Evolutionary conservation across 1,140 invertebrate species (phyloP), one percentile per base, ranked within the genome.

Genomic region (Choristoneura fumiferana): DNA sequence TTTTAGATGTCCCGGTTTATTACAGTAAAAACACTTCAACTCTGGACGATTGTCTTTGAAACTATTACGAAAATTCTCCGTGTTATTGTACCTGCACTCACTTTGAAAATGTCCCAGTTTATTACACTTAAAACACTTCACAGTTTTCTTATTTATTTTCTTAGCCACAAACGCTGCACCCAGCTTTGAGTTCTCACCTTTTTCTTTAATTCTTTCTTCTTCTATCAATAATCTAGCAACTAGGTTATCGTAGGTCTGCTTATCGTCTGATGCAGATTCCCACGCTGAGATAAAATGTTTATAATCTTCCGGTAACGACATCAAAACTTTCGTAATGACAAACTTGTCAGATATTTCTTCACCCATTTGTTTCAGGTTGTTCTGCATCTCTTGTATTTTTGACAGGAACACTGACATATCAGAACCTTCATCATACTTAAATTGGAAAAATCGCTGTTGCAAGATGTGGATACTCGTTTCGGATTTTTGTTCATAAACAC

Each of bases 401-500:
- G 67, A 68, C 53, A 80, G 74, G 62, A 75, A 66, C 1, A 62
- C 63, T 0, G 69, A 64, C 37, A 83, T 73, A 17, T 63, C 65
- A 12, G 37, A 38, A 3, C 57, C 61, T 8, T 58, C 14, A 38
- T 67, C 62, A 39, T 55, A 70, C 17, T 70, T 70, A 15, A 39
- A 70, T 38, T 63, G 64, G 37, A 66, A 64, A 13, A 71, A 70
- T 8, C 68, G 36, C 15, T 70, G 64, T 36, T 70, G 62, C 17
- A 70, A 17, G 0, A 70, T 70, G 38, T 70, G 68, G 0, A 67
- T 54, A 35, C 57, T n/a, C n/a, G n/a, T n/a, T n/a, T n/a, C n/a
- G n/a, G n/a, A n/a, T n/a, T n/a, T n/a, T n/a, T n/a, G n/a, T 36
- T 87, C 83, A 43, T 83, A 83, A 0, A 86, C 63, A 8, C 67